Conservation (phyloP, 2,797 vertebrate genomes). For the Melopsittacus undulatus region DNA sequence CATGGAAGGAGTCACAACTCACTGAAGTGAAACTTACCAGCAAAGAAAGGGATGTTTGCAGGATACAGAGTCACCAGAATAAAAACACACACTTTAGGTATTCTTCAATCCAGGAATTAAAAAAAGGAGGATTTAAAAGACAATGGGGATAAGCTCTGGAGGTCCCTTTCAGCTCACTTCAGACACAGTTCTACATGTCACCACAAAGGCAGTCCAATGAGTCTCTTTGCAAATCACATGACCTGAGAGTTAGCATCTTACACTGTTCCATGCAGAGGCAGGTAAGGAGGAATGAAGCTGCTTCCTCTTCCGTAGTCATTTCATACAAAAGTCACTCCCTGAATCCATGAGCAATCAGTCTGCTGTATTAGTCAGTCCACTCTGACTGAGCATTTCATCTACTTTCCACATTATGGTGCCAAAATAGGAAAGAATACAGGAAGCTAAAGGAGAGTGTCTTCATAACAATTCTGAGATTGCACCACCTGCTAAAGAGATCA, state of each 20-base stretch:
- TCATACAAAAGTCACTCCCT: slow-evolving; percentile 64
- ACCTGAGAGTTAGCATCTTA: slow-evolving; percentile 71
- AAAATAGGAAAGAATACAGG: slow-evolving; percentile 30
- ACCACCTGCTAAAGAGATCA: slow-evolving; percentile 77
- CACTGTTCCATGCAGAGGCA: slow-evolving; percentile 16
- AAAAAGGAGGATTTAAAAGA: not conserved
- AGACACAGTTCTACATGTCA: not conserved
- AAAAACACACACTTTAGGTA: not conserved
- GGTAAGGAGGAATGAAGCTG: not conserved
- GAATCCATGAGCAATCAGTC: slow-evolving; percentile 58
- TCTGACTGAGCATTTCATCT: slow-evolving; percentile 53
- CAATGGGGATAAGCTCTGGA: not conserved
- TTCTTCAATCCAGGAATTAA: slow-evolving; percentile 46
- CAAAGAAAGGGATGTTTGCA: not conserved
- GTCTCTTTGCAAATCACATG: slow-evolving; percentile 48
- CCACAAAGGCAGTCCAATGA: not conserved
- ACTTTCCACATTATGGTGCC: slow-evolving; percentile 42
- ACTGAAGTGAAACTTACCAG: not conserved
- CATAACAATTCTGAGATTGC: slow-evolving; percentile 81
- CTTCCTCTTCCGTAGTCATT: slow-evolving; percentile 68
- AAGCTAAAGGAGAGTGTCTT: slow-evolving; percentile 61
- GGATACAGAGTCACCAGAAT: not conserved
- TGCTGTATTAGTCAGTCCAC: slow-evolving; percentile 64
- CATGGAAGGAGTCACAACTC: not conserved
- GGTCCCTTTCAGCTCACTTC: not conserved